Conservation (phyloP, 2,888 invertebrate species). For the Drosophila birchii region DNA sequence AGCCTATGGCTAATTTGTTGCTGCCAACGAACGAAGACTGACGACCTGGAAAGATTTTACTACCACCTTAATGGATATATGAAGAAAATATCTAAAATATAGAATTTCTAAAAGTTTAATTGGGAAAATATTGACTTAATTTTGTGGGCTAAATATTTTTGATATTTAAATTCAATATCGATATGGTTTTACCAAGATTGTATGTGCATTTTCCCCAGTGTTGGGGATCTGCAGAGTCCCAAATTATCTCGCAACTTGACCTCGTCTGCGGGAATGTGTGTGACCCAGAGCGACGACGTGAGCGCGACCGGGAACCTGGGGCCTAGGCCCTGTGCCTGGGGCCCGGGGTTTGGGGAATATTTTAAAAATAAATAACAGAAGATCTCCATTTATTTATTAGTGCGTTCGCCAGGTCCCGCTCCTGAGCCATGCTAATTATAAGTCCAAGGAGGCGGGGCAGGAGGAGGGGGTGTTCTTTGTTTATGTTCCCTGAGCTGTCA, state of each 20-base stretch:
- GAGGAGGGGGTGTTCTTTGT: conserved; percentile 57
- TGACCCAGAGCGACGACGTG: conserved; percentile 57
- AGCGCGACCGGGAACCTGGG: conserved; percentile 48
- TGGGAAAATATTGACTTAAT: background rate
- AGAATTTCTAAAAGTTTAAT: background rate
- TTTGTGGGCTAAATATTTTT: background rate
- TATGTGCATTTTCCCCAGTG: conserved; percentile 8
- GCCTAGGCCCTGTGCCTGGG: conserved; percentile 47
- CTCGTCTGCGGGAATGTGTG: conserved; percentile 68
- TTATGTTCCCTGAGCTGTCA: conserved; percentile 70
- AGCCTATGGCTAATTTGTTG: conserved; percentile 14
- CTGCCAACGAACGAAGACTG: conserved; percentile 43
- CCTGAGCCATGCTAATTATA: conserved; percentile 66
- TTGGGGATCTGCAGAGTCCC: conserved; percentile 32
- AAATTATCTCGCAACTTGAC: conserved; percentile 71
- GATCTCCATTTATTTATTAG: conserved; percentile 75
- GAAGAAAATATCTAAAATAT: background rate
- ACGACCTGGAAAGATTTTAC: conserved; percentile 6
- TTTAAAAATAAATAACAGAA: conserved; percentile 78
- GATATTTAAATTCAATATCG: background rate
- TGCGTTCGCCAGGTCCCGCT: conserved; percentile 32
- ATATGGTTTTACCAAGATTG: background rate
- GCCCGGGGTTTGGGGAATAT: conserved; percentile 55
- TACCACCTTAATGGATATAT: background rate
- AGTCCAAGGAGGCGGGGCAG: conserved; percentile 32